A percentile compares a stretch with the other conserved stretches of the same genome.
phyloP scores from a whole-genome alignment of 2,888 invertebrate species.

The Coleophora deauratella region DNA sequence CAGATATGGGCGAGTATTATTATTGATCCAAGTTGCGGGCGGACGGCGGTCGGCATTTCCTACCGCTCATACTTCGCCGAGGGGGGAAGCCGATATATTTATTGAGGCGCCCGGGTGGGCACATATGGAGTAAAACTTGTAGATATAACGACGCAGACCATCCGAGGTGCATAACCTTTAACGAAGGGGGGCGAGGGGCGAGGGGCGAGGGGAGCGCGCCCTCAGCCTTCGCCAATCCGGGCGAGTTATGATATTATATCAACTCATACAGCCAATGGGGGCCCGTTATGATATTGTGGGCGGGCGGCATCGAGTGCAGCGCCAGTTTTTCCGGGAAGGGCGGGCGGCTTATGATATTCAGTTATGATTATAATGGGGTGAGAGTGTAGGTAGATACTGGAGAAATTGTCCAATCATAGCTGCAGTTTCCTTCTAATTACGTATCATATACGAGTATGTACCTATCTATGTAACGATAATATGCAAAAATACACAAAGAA shows the following conservation, averaged over 20 bases:
- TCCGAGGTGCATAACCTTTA: slow-evolving; percentile 59
- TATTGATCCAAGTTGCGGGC: slow-evolving; percentile 64
- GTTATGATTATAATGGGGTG: slow-evolving; percentile 66
- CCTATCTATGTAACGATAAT: too few relatives aligned
- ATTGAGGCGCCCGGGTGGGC: slow-evolving; percentile 52
- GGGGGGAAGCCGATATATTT: slow-evolving; percentile 55
- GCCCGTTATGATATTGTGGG: slow-evolving; percentile 73
- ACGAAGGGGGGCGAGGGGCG: slow-evolving; percentile 44
- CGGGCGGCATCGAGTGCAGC: slow-evolving; percentile 51
- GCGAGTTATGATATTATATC: slow-evolving; percentile 77
- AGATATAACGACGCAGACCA: slow-evolving; percentile 45
- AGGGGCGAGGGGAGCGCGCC: slow-evolving; percentile 45
- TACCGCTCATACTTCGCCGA: slow-evolving; percentile 61
- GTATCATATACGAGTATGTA: too few relatives aligned
- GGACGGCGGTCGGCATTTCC: slow-evolving; percentile 58
- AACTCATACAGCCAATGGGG: slow-evolving; percentile 70
- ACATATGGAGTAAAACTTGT: slow-evolving; percentile 56
- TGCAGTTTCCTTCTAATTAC: slow-evolving; percentile 3
- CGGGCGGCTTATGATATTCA: slow-evolving; percentile 69
- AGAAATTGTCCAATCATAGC: slow-evolving; percentile 18
- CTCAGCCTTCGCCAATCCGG: slow-evolving; percentile 32
- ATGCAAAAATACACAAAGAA: too few relatives aligned
- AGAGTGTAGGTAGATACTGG: slow-evolving; percentile 14
- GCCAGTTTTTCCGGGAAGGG: slow-evolving; percentile 57
- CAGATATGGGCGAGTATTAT: slow-evolving; percentile 74